Evolutionary conservation across 2,113 vertebrate genomes (phyloP).

Genomic region (Falco punctatus): DNA sequence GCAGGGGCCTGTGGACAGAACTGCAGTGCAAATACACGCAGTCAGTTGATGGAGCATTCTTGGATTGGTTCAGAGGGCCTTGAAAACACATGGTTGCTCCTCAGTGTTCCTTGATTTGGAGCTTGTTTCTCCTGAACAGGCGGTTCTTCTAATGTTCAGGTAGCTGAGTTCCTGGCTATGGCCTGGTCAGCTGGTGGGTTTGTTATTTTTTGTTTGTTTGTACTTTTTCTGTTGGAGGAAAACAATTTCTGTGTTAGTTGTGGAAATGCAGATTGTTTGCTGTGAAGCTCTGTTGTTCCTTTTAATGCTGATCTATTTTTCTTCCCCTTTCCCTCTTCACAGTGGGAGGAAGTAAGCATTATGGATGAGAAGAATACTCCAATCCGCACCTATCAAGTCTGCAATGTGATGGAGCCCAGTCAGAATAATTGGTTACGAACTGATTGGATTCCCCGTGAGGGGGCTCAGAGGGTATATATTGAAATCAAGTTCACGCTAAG

Average conservation of each 20-base stretch:
- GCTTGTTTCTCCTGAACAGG: neutral
- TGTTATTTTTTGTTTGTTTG: neutral
- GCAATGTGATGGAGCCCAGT: constrained; percentile 97
- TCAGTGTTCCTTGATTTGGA: neutral
- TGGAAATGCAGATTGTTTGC: neutral
- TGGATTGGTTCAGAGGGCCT: neutral
- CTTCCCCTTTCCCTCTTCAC: constrained; percentile 21
- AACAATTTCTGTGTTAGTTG: neutral
- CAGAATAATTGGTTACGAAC: constrained; percentile 99
- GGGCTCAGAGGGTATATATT: constrained; percentile 94
- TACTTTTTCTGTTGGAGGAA: neutral
- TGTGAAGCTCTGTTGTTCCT: neutral
- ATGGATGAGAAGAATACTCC: constrained; percentile 99
- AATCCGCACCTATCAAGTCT: constrained; percentile 98
- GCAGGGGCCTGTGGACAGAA: neutral
- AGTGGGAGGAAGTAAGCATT: constrained; percentile 99
- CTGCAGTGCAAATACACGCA: neutral
- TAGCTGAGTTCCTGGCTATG: neutral
- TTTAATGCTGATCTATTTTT: neutral
- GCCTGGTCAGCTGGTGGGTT: neutral
- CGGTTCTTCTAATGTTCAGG: neutral
- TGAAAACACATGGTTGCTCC: neutral
- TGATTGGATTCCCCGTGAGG: constrained; percentile 95
- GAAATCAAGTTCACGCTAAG: constrained; percentile 98
- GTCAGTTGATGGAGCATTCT: accelerated